Conservation (phyloP, 2,797 vertebrate species). For the Centroberyx gerrardi region DNA sequence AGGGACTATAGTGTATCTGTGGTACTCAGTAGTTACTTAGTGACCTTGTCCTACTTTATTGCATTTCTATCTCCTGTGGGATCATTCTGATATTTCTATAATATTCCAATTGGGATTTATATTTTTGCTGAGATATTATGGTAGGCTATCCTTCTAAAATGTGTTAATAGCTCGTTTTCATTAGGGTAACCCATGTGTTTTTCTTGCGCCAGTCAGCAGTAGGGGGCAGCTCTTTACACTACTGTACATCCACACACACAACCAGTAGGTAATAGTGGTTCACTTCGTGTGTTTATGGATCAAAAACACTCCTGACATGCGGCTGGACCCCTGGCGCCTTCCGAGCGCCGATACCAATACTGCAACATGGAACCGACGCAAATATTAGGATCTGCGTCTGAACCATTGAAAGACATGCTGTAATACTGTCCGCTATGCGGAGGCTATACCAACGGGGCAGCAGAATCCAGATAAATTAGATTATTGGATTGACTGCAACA, state of each 20-base stretch:
- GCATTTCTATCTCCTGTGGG: no score
- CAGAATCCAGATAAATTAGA: slow-evolving; percentile 81
- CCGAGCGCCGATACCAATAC: not conserved
- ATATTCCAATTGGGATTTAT: no score
- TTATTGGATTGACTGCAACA: slow-evolving; percentile 87
- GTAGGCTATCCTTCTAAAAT: no score
- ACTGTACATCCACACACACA: not conserved
- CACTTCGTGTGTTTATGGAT: slow-evolving; percentile 23
- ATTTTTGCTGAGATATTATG: no score
- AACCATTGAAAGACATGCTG: not conserved
- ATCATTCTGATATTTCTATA: no score
- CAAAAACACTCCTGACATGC: slow-evolving; percentile 5
- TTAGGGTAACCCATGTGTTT: not conserved
- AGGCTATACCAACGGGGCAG: slow-evolving; percentile 52
- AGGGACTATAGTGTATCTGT: no score
- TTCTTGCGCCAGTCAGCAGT: slow-evolving; percentile 30
- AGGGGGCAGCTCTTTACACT: slow-evolving; percentile 47
- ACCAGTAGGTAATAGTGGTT: not conserved
- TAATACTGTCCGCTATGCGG: slow-evolving; percentile 39
- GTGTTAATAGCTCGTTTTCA: no score
- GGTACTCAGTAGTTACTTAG: no score
- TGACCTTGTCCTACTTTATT: no score
- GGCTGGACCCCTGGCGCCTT: slow-evolving; percentile 14
- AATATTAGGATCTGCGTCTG: not conserved
- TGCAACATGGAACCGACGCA: slow-evolving; percentile 1